Evolutionary conservation across 2,113 vertebrate genomes (phyloP).

Genomic region (Oreocharis arfaki): DNA sequence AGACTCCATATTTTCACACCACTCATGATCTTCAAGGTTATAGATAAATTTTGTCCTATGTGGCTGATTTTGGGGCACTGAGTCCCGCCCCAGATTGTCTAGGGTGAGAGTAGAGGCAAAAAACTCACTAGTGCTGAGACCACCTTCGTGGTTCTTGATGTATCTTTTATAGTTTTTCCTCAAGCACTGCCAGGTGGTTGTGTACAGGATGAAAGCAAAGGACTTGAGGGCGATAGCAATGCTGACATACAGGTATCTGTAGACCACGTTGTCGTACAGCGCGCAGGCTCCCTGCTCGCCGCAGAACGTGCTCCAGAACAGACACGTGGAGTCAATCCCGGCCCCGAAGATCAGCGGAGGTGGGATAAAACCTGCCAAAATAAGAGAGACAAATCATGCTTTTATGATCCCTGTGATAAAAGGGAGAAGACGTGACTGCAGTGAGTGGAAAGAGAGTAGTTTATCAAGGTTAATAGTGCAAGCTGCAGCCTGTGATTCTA

Average conservation of each 20-base stretch:
- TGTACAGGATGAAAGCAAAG: slow-evolving; percentile 92
- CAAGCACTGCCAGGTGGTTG: slow-evolving; percentile 94
- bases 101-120: slow-evolving; percentile 90
- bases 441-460: not conserved
- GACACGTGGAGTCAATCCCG: slow-evolving; percentile 95
- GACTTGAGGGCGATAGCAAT: slow-evolving; percentile 92
- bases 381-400: not conserved
- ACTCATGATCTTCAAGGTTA: slow-evolving; percentile 94
- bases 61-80: slow-evolving; percentile 75
- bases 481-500: not conserved
- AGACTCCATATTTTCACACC: slow-evolving; percentile 98
- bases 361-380: slow-evolving; percentile 90
- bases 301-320: slow-evolving; percentile 95
- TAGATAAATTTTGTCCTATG: slow-evolving; percentile 99
- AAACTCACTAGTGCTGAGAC: slow-evolving; percentile 87
- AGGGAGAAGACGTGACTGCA: not conserved
- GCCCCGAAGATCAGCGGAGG: slow-evolving; percentile 96
- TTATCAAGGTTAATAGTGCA: slow-evolving; percentile 10
- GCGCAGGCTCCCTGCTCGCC: slow-evolving; percentile 87
- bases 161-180: slow-evolving; percentile 95
- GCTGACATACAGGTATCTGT: slow-evolving; percentile 92
- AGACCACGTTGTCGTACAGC: slow-evolving; percentile 90
- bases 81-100: slow-evolving; percentile 86
- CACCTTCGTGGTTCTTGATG: slow-evolving; percentile 89
- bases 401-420: not conserved